Base-by-base conservation (phyloP, 2,113 vertebrate species). In the Megaceryle maxima region DNA sequence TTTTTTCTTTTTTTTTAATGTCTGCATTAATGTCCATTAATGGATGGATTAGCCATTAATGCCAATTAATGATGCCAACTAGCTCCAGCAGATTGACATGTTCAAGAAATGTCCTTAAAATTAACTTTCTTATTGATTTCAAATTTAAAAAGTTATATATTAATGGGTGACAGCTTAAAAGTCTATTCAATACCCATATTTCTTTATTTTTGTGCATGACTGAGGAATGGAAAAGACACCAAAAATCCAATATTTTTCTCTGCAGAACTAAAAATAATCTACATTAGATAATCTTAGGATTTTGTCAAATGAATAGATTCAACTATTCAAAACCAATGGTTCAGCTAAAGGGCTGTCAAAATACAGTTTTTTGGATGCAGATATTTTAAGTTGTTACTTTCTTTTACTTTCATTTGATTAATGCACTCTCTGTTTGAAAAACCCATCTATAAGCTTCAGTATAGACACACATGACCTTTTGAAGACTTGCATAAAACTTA, bases 201-300 rank as follows among this genome's bases (percentile, higher is more conserved):
- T 91, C 62, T 78, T 10, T n/a, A 57, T 1, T 21, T 92, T 89
- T 88, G 31, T 75, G 35, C 33, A 31, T 80, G 66, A 56, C 72
- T 85, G 48, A 89, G 16, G 16, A 92, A 57, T 4, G 43, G 13
- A 92, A 70, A 28, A 76, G 24, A 41, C 35, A 94, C 89, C 11
- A 69, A 79, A 60, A n/a, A 66, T 73, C 83, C 70, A 75, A 10
- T 74, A 72, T 87, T 75, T 94, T 95, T 91, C 37, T 67, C 62
- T 88, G 79, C 44, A 24, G 83, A 91, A 83, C 41, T 87, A 78
- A 92, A 96, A 94, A 80, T 64, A 79, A 92, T 51, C 15, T 77
- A 26, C 29, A 51, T 56, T 85, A 81, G 55, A 91, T 63, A 81
- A 77, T 59, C 33, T 67, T 72, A 79, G 79, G 20, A 22, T 82